Evolutionary conservation across 2,113 vertebrate genomes (phyloP).

Genomic region (Aspiorhynchus laticeps): DNA sequence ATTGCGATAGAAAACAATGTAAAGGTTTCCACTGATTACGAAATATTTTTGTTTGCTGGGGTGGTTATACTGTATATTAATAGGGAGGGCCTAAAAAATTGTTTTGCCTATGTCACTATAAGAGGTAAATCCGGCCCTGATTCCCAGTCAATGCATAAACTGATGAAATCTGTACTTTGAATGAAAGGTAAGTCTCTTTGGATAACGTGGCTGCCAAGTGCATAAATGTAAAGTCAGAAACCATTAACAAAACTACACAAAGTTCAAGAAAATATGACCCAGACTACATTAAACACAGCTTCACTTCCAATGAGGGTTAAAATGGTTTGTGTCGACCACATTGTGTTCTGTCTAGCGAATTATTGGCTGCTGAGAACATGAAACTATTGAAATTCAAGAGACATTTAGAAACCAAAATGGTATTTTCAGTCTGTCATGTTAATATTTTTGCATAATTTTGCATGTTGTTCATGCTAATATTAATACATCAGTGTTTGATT

Average conservation of each 20-base stretch:
- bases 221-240: background rate
- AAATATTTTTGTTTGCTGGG: too few species aligned
- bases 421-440: background rate
- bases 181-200: background rate
- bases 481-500: background rate
- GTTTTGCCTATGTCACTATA: too few species aligned
- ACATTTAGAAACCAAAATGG: background rate
- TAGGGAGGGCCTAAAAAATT: too few species aligned
- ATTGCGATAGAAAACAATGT: too few species aligned
- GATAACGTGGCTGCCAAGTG: background rate
- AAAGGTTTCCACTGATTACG: too few species aligned
- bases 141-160: background rate
- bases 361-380: slow-evolving; percentile 3
- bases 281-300: background rate
- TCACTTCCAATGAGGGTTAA: background rate
- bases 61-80: too few species aligned
- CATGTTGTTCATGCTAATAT: background rate
- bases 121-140: too few species aligned
- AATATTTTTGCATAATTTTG: background rate
- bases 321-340: background rate
- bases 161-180: background rate
- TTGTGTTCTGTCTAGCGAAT: background rate
- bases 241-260: slow-evolving; percentile 8
- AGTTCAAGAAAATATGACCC: background rate
- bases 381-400: slow-evolving; percentile 14